phyloP scores from a whole-genome alignment of 1,140 invertebrate species.

The Meloidogyne exigua region DNA sequence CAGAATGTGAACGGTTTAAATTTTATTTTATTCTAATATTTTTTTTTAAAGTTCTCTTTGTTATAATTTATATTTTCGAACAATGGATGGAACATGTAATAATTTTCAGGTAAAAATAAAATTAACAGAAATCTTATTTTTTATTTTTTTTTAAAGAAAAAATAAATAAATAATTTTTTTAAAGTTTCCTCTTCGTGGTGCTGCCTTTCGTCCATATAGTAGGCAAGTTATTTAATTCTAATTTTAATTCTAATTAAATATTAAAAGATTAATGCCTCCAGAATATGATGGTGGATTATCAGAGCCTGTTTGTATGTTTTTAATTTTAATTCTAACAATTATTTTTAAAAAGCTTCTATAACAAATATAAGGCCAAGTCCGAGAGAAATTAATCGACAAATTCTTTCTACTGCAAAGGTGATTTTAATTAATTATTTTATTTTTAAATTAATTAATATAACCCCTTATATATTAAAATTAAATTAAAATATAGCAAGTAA shows the following conservation, averaged over 20 bases:
- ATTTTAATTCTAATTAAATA: neutral
- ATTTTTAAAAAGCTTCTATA: slow-evolving; percentile 43
- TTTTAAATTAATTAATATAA: too few species aligned
- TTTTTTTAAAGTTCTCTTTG: slow-evolving; percentile 36
- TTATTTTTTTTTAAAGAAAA: neutral
- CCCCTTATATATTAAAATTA: too few species aligned
- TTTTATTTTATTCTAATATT: slow-evolving; percentile 24
- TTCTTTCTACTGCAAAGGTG: slow-evolving; percentile 55
- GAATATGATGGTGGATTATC: slow-evolving; percentile 61
- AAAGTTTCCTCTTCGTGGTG: slow-evolving; percentile 49
- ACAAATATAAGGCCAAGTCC: slow-evolving; percentile 49
- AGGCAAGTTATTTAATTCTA: slow-evolving; percentile 30
- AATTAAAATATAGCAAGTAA: slow-evolving; percentile 34
- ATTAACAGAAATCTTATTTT: too few species aligned
- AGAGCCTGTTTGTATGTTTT: slow-evolving; percentile 60
- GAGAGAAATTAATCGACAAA: slow-evolving; percentile 51
- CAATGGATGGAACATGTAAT: slow-evolving; percentile 62
- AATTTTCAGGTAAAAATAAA: slow-evolving; percentile 40
- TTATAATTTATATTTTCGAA: slow-evolving; percentile 55
- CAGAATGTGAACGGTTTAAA: slow-evolving; percentile 56
- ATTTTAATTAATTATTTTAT: neutral
- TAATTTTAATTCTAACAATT: neutral
- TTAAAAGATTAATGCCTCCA: slow-evolving; percentile 56
- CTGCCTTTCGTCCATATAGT: slow-evolving; percentile 59
- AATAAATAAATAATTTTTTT: neutral